These are phyloP conservation scores for Alaudala cheleensis DNA, from an alignment of 2,113 vertebrate genomes.

Conservation along the genomic window DNA sequence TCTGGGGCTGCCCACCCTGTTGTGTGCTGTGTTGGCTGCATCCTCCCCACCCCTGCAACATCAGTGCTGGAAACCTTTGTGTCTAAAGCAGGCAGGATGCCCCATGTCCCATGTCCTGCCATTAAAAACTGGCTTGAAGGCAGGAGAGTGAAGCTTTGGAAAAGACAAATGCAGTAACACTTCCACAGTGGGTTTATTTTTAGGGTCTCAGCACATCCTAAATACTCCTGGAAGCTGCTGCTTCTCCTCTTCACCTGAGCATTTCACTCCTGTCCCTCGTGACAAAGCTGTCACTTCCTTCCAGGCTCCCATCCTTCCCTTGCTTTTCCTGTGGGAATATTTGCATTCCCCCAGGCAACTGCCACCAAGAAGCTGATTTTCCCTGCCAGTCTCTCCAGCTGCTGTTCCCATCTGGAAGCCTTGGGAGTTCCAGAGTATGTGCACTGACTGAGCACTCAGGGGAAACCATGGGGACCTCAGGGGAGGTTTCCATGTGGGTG, in stretches of 20 bases:
- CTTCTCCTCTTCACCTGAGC: neutral
- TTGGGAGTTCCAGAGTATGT: neutral
- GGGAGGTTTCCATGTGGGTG: neutral
- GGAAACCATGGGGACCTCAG: neutral
- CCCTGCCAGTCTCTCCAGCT: constrained; percentile 22
- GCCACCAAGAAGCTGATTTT: neutral
- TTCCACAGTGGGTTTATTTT: neutral
- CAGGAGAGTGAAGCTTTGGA: neutral
- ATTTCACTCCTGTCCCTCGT: neutral
- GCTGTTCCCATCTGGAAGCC: neutral
- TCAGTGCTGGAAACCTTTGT: neutral
- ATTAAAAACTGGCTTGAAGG: neutral
- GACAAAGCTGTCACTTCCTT: neutral
- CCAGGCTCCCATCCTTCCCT: neutral
- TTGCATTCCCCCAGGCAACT: neutral
- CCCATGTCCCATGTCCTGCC: fast-evolving
- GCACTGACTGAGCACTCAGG: neutral
- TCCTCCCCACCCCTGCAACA: neutral
- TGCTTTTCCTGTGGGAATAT: neutral
- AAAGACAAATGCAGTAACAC: neutral
- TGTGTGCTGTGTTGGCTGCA: neutral
- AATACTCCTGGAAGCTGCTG: neutral
- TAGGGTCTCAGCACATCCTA: neutral
- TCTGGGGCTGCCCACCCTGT: neutral
- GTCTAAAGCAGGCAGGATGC: neutral